A percentile compares a stretch with the other conserved stretches of the same genome.
Evolutionary conservation across 1,140 invertebrate genomes (phyloP).

Genomic region (Aporrectodea caliginosa): DNA sequence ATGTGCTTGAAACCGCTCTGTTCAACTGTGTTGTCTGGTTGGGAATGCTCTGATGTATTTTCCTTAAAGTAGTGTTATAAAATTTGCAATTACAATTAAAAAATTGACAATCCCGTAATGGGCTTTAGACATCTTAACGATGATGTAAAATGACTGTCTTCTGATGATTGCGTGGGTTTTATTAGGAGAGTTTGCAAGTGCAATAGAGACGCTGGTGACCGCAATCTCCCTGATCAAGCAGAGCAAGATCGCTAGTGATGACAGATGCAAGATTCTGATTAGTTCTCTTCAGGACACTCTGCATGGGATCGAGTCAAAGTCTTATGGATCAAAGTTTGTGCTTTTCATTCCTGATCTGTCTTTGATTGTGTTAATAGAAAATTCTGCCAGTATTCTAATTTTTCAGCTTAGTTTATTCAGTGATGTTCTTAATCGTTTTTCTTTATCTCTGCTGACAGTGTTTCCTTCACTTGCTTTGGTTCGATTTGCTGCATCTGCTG

Average conservation of each 20-base stretch:
- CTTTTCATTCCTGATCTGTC: slow-evolving; percentile 15
- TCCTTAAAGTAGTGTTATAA: too few relatives aligned
- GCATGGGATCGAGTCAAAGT: slow-evolving; percentile 93
- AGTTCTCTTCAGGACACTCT: slow-evolving; percentile 93
- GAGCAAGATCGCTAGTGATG: slow-evolving; percentile 94
- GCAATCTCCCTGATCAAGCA: slow-evolving; percentile 98
- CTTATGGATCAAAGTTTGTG: slow-evolving; percentile 70
- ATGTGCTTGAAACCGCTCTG: too few relatives aligned
- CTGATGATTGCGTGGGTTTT: too few relatives aligned
- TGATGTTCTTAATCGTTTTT: neutral
- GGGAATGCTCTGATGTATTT: too few relatives aligned
- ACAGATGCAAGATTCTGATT: slow-evolving; percentile 95
- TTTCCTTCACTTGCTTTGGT: neutral
- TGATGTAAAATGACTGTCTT: too few relatives aligned
- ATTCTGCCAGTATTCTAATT: neutral
- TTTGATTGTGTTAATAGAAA: neutral
- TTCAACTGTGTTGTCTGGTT: too few relatives aligned
- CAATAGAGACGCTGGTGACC: slow-evolving; percentile 96
- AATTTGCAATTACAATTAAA: too few relatives aligned
- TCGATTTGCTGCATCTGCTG: neutral
- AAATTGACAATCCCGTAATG: too few relatives aligned
- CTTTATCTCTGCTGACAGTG: neutral
- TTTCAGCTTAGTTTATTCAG: neutral
- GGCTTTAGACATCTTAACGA: too few relatives aligned
- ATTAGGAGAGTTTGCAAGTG: slow-evolving; percentile 89